Percentiles rank a stretch among this genome's conserved stretches.
These are phyloP conservation scores for Pinctada fucata DNA, from an alignment of 2,888 invertebrate species.

Conservation along the genomic window DNA sequence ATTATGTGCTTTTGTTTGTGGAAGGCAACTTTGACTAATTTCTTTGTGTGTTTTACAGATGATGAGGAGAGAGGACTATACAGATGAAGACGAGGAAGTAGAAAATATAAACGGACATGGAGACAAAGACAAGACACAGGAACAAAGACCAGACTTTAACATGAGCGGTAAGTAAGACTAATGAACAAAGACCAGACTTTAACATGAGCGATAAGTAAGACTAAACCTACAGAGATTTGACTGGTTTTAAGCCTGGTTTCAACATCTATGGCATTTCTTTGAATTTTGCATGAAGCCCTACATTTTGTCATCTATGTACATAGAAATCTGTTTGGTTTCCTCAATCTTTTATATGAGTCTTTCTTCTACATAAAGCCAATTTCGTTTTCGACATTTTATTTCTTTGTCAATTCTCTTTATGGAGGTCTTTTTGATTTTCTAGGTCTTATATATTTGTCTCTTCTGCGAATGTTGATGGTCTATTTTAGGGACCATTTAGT, in stretches of 20 bases:
- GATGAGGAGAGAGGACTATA: constrained; percentile 19
- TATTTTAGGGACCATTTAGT: too few species aligned
- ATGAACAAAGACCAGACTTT: not conserved
- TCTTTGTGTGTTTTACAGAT: constrained; percentile 6
- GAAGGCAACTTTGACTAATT: too few species aligned
- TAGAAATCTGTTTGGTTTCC: not conserved
- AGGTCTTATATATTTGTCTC: too few species aligned
- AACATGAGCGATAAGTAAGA: not conserved
- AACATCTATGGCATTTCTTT: constrained; percentile 1
- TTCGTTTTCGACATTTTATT: too few species aligned
- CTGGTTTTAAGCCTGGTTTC: not conserved
- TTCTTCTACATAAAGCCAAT: too few species aligned
- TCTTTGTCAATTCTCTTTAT: too few species aligned
- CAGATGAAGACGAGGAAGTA: constrained; percentile 34
- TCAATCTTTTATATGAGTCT: too few species aligned
- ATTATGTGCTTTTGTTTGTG: too few species aligned
- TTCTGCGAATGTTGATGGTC: too few species aligned
- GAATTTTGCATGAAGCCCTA: not conserved
- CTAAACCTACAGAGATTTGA: not conserved
- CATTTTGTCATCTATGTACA: not conserved
- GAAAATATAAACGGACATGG: constrained; percentile 39
- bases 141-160: not conserved
- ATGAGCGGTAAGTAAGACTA: not conserved
- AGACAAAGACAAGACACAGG: not conserved
- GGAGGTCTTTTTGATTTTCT: too few species aligned